Base-by-base conservation (phyloP, 2,888 invertebrate genomes). In the Apoda limacodes region DNA sequence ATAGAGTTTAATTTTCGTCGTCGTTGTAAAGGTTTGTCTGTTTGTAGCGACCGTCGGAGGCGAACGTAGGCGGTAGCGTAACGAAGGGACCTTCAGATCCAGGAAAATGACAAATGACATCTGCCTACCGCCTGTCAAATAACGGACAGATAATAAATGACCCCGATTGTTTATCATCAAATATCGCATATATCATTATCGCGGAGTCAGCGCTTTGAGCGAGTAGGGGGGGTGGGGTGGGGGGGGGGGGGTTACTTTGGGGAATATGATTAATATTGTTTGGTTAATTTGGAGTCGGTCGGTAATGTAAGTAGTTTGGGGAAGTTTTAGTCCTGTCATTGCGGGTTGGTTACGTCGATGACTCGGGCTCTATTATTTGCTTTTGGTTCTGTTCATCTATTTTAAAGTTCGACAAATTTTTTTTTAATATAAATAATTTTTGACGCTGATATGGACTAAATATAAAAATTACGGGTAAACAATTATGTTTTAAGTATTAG, bases 121-220 rank as follows among this genome's bases (percentile, higher is more conserved):
- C 85, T 85, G 85, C 83, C 84, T 82, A 78, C 78, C 83, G 83
- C 84, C 83, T 84, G 84, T 83, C 84, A 82, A 83, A 84, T 84
- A 84, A 82, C 82, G 78, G 81, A 78, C 82, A 82, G 80, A 83
- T 84, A 84, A 84, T 84, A 84, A 84, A 84, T 84, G 83, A 83
- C 82, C 81, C 69, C 76, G 81, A 82, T 82, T 83, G 83, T 83
- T 83, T 82, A 82, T 82, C 82, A 78, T 82, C 81, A 81, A 81
- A 81, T 78, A 80, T 75, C 74, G 70, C 76, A 81, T 81, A 81
- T 78, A 80, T 81, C 81, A 81, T 78, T 76, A 76, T 74, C 68
- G 68, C 65, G 68, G 71, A 72, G 70, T 72, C 64, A 60, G 64
- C 68, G 65, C 67, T 68, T 65, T 58, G n/a, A n/a, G n/a, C n/a